phyloP scores from a whole-genome alignment of 1,140 invertebrate genomes.

The Drosophila pallidifrons region DNA sequence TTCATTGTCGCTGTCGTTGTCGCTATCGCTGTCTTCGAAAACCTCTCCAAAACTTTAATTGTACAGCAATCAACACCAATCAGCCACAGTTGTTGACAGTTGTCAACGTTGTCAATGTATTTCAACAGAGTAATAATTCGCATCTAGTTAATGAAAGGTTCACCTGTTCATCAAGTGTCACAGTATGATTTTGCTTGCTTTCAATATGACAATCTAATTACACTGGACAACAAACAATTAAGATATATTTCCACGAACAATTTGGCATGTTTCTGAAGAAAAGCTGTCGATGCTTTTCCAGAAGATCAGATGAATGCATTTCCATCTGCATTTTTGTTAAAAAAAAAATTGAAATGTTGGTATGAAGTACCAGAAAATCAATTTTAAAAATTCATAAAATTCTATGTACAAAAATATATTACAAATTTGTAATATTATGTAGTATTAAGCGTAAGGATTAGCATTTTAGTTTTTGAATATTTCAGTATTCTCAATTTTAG shows the following conservation, averaged over 20 bases:
- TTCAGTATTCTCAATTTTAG: too few species aligned
- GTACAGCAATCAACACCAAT: conserved; percentile 45
- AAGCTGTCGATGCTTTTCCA: too few species aligned
- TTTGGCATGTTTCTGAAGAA: too few species aligned
- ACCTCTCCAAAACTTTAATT: conserved; percentile 35
- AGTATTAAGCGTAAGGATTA: too few species aligned
- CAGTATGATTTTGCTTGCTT: conserved; percentile 2
- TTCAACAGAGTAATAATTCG: conserved; percentile 66
- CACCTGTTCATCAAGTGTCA: conserved; percentile 14
- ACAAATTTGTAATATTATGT: too few species aligned
- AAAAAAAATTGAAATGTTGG: too few species aligned
- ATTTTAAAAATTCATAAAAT: too few species aligned
- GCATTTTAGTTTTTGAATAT: too few species aligned
- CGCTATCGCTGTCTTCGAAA: background rate
- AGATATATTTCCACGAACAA: background rate
- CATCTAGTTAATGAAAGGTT: conserved; percentile 72
- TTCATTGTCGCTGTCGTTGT: background rate
- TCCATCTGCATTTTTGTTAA: too few species aligned
- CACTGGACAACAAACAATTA: conserved; percentile 35
- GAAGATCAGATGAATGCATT: too few species aligned
- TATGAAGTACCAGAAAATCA: too few species aligned
- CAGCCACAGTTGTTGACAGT: conserved; percentile 47
- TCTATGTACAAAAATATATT: too few species aligned
- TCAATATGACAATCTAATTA: conserved; percentile 11
- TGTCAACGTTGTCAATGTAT: conserved; percentile 48